Evolutionary conservation across 2,797 vertebrate species (phyloP).

Genomic region (Chanos chanos): DNA sequence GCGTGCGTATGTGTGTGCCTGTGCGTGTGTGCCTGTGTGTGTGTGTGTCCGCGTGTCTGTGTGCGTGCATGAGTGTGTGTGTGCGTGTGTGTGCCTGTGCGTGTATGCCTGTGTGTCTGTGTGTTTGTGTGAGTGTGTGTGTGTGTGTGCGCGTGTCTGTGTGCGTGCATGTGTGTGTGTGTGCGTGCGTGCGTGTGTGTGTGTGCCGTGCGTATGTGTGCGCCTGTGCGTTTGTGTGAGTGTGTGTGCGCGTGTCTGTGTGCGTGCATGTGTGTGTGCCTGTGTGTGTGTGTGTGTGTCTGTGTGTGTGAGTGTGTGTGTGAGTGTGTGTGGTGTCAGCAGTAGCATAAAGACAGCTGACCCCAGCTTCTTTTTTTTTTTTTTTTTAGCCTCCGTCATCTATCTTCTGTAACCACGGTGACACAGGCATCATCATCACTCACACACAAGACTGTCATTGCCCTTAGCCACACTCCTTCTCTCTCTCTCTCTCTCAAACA

Average conservation of each 20-base stretch:
- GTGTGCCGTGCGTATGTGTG: too few species aligned
- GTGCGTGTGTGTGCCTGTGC: neutral
- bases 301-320: neutral
- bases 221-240: too few species aligned
- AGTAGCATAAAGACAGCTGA: conserved; percentile 42
- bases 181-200: too few species aligned
- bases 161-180: conserved; percentile 1
- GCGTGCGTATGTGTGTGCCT: neutral
- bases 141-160: too few species aligned
- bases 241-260: too few species aligned
- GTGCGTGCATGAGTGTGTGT: neutral
- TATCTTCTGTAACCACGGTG: conserved; percentile 20
- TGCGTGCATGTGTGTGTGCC: neutral
- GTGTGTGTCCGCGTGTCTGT: too few species aligned
- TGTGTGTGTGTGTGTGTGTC: neutral
- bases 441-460: neutral
- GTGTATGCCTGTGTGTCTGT: too few species aligned
- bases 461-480: neutral
- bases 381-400: conserved; percentile 36
- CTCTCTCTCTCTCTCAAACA: neutral
- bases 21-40: neutral
- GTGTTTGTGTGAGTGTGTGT: too few species aligned
- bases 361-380: conserved; percentile 37
- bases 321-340: conserved; percentile 26
- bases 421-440: conserved; percentile 2